A percentile compares a stretch with the other conserved stretches of the same genome.
These are phyloP conservation scores for Dasypolia templi DNA, from an alignment of 2,888 invertebrate genomes.

Conservation along the genomic window DNA sequence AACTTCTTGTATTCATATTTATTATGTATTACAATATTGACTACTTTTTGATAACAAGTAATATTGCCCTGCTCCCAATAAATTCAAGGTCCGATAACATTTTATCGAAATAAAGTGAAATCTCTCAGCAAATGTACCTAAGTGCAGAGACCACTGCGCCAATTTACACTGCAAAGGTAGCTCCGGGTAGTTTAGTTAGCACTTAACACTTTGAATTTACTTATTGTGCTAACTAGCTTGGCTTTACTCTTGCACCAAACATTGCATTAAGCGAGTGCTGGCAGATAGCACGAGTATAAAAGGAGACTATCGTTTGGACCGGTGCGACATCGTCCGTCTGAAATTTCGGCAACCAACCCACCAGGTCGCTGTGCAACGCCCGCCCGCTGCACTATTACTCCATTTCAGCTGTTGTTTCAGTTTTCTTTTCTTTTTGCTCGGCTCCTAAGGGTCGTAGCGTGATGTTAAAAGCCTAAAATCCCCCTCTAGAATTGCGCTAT, in stretches of 20 bases:
- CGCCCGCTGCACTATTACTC: too few relatives aligned
- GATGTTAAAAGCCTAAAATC: too few relatives aligned
- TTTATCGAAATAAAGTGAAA: slow-evolving; percentile 21
- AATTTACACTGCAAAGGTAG: slow-evolving; percentile 39
- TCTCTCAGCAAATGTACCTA: slow-evolving; percentile 26
- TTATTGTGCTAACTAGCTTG: slow-evolving; percentile 21
- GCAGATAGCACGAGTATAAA: background rate
- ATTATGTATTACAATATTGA: too few relatives aligned
- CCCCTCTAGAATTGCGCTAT: too few relatives aligned
- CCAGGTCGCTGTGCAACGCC: too few relatives aligned
- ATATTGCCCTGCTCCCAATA: slow-evolving; percentile 12
- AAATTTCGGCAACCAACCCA: too few relatives aligned
- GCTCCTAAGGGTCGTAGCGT: too few relatives aligned
- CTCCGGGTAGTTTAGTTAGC: slow-evolving; percentile 25
- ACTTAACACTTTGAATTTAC: slow-evolving; percentile 29
- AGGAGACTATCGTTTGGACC: background rate
- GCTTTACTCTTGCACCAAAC: slow-evolving; percentile 11
- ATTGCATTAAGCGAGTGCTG: background rate
- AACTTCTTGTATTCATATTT: too few relatives aligned
- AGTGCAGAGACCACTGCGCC: slow-evolving; percentile 29
- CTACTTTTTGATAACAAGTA: slow-evolving; percentile 8
- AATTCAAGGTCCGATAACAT: background rate
- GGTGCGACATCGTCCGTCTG: too few relatives aligned
- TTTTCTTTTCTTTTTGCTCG: too few relatives aligned
- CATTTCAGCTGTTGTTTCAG: too few relatives aligned